phyloP scores from a whole-genome alignment of 92 coral and sea anemone genomes.

The Hydrozoanthus gracilis region DNA sequence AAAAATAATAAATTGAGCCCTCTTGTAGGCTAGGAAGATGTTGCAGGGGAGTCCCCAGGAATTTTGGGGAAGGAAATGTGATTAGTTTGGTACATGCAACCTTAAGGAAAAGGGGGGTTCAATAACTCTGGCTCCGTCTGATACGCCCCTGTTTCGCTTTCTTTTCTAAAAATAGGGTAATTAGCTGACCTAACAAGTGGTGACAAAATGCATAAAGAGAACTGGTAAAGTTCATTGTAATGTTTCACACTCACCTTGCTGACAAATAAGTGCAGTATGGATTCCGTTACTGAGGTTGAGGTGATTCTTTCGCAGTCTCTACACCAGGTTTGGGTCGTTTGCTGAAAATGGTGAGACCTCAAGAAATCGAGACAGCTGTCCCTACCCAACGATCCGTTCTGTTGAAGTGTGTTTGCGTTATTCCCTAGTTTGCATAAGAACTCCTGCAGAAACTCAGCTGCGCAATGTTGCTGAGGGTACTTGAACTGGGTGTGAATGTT shows the following conservation, averaged over 20 bases:
- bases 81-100: too few species aligned
- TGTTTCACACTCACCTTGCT: conserved; percentile 18
- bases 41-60: conserved; percentile 4
- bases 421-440: conserved; percentile 13
- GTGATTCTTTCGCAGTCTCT: not conserved
- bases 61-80: not conserved
- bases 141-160: too few species aligned
- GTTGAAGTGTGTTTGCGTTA: conserved; percentile 1
- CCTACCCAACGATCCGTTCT: not conserved
- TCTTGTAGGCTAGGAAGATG: not conserved
- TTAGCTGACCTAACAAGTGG: too few species aligned
- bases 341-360: not conserved
- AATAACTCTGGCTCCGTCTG: too few species aligned
- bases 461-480: conserved; percentile 20
- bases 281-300: not conserved
- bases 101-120: too few species aligned
- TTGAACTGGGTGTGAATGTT: conserved; percentile 27
- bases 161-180: too few species aligned
- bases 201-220: not conserved
- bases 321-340: conserved; percentile 15
- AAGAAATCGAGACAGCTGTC: conserved; percentile 1
- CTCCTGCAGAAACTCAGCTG: conserved; percentile 25
- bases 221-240: conserved; percentile 3
- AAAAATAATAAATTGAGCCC: too few species aligned
- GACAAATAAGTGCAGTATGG: conserved; percentile 7